Evolutionary conservation across 2,888 invertebrate species (phyloP), one percentile per base, ranked within the genome.

Genomic region (Perizoma affinitatum): DNA sequence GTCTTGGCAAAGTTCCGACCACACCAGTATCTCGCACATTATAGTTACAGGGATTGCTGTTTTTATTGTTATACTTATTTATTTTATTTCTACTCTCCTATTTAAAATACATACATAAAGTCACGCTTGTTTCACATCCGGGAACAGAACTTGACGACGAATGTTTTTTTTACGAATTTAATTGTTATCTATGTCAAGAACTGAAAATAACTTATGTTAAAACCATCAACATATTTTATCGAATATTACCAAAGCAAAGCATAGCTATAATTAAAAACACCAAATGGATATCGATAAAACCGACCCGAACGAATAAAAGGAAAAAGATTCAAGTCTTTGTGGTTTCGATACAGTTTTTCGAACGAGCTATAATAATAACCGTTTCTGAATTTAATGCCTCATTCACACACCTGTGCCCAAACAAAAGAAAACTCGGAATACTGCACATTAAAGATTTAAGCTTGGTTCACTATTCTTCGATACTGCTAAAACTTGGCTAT

Each of bases 1-100:
- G 67, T 73, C 70, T 76, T 77, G 77, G 76, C 78, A 78, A 48
- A 68, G 73, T 67, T 71, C 67, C 69, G 69, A 57, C 34, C 33
- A 11, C 44, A 43, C 9, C 46, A 38, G 47, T 55, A 55, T 58
- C 50, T 53, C 56, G 40, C 11, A 11, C 45, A 48, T n/a, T 55
- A 55, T 36, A 43, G 48, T 48, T 46, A 48, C 10, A 9, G 5
- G 11, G 11, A 11, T 38, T 40, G 48, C 46, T 63, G 61, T 62
- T 55, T 51, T 54, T 58, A 51, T 61, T 54, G 55, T 61, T 48
- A 60, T 57, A 62, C 45, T 63, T 54, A 66, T 61, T 60, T 58
- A 45, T 47, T 35, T 34, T 47, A 58, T 33, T 52, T 35, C 47
- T 5, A 44, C 34, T 54, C 22, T 22, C 22, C 22, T 22, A 22